Evolutionary conservation across 2,797 vertebrate species (phyloP).

Genomic region (Halcyon chelicuti): DNA sequence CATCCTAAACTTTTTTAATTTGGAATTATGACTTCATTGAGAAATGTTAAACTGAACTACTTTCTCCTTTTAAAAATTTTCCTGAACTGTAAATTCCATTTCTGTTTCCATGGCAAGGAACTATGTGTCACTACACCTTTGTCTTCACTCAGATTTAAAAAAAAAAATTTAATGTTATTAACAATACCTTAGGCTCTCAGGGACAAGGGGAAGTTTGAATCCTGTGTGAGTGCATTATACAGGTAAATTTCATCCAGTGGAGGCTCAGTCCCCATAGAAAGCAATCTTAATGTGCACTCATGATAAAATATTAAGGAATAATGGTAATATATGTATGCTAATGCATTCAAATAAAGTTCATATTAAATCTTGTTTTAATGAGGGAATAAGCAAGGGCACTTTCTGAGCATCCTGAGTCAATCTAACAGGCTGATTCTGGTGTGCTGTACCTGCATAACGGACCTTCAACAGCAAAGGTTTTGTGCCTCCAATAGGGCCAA

Average conservation of each 20-base stretch:
- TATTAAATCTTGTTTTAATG: slow-evolving; percentile 51
- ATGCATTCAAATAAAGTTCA: slow-evolving; percentile 38
- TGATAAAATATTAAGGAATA: slow-evolving; percentile 47
- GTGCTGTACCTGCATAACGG: not conserved
- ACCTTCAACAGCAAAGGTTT: not conserved
- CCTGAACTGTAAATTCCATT: not conserved
- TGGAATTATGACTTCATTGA: not conserved
- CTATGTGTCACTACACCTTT: not conserved
- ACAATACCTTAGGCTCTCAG: not conserved
- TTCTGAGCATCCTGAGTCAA: not conserved
- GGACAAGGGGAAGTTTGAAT: not conserved
- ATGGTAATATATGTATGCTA: slow-evolving; percentile 38
- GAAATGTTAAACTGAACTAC: not conserved
- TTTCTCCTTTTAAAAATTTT: not conserved
- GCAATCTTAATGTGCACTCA: not conserved
- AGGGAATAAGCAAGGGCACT: slow-evolving; percentile 35
- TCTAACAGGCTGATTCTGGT: not conserved
- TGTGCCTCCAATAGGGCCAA: not conserved
- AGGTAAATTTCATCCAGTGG: not conserved
- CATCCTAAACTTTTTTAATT: not conserved
- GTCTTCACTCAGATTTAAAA: not conserved
- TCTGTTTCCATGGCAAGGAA: not conserved
- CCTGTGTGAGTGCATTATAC: not conserved
- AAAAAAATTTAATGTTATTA: not conserved
- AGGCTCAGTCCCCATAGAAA: not conserved